Conservation (phyloP, 1,140 invertebrate species). For the Brachionus rotundiformis region DNA sequence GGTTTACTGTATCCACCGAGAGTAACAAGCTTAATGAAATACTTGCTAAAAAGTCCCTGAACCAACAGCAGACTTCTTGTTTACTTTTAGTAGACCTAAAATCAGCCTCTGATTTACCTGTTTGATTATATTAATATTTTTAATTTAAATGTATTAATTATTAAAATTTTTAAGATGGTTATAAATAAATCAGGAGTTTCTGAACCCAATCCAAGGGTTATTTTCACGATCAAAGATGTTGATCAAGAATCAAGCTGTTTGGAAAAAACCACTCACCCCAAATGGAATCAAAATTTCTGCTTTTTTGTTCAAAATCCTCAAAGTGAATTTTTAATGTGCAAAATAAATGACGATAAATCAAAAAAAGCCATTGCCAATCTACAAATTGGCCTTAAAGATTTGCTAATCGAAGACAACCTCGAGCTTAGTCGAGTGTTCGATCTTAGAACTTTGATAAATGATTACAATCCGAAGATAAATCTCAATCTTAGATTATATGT, state of each 20-base stretch:
- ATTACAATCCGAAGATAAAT: constrained; percentile 36
- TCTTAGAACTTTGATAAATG: background rate
- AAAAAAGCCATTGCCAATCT: constrained; percentile 5
- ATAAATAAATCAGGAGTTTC: constrained; percentile 52
- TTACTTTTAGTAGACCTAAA: constrained; percentile 82
- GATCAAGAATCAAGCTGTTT: constrained; percentile 57
- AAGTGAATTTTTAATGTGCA: constrained; percentile 72
- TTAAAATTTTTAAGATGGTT: background rate
- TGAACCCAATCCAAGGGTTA: constrained; percentile 62
- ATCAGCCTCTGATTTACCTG: constrained; percentile 83
- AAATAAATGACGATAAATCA: constrained; percentile 32
- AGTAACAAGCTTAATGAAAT: constrained; percentile 56
- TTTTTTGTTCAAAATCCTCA: constrained; percentile 86
- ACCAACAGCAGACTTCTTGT: constrained; percentile 54
- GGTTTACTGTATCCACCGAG: constrained; percentile 78
- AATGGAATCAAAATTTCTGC: constrained; percentile 75
- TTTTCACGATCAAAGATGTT: constrained; percentile 59
- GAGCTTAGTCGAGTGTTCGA: background rate
- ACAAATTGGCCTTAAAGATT: background rate
- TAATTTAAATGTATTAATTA: background rate
- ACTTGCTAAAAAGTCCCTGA: constrained; percentile 57
- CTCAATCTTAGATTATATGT: background rate
- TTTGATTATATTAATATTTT: constrained; percentile 66
- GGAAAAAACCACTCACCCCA: constrained; percentile 66
- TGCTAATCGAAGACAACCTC: constrained; percentile 15